A percentile compares a stretch with the other conserved stretches of the same genome.
These are phyloP conservation scores for Poecilia latipinna DNA, from an alignment of 2,113 vertebrate genomes.

Conservation along the genomic window DNA sequence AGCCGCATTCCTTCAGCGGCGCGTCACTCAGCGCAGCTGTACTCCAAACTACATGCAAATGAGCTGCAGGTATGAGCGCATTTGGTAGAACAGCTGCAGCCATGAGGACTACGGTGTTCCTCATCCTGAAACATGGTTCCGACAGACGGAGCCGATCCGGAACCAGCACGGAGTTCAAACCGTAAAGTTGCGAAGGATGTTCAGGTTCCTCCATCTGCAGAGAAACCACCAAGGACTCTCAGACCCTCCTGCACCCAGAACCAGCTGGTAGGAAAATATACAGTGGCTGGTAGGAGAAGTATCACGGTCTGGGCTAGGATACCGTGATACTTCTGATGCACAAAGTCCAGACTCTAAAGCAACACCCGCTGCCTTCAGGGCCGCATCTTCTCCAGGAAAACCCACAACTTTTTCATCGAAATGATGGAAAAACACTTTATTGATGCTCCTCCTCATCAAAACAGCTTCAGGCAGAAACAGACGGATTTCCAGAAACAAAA, in stretches of 20 bases:
- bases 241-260: too few relatives aligned
- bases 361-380: neutral
- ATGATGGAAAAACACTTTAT: too few relatives aligned
- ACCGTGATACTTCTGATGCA: too few relatives aligned
- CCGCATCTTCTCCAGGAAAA: neutral
- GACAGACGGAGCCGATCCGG: neutral
- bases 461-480: too few relatives aligned
- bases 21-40: neutral
- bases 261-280: neutral
- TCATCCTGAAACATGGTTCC: neutral
- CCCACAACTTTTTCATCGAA: too few relatives aligned
- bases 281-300: neutral
- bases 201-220: neutral
- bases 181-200: too few relatives aligned
- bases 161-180: neutral
- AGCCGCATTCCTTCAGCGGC: neutral
- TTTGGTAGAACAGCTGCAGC: neutral
- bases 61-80: neutral
- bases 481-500: too few relatives aligned
- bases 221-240: neutral
- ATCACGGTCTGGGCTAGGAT: neutral
- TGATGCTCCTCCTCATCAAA: too few relatives aligned
- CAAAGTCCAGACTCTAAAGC: too few relatives aligned
- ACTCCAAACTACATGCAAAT: neutral
- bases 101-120: too few relatives aligned